These are phyloP conservation scores for Homarus gammarus DNA, from an alignment of 2,888 invertebrate species.

Conservation along the genomic window DNA sequence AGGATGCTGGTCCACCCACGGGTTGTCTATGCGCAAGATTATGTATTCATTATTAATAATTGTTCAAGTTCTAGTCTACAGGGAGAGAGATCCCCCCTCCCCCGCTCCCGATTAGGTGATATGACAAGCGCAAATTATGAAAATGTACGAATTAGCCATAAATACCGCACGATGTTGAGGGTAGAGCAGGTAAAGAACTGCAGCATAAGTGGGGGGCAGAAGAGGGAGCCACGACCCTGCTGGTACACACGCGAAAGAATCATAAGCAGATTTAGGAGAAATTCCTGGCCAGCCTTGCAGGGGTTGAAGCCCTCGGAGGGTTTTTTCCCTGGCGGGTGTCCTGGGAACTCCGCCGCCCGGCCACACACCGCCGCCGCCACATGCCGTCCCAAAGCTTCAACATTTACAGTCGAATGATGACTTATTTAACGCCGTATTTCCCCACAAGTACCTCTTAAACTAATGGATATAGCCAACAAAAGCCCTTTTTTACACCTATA, in stretches of 20 bases:
- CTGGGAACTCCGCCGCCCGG: too few relatives aligned
- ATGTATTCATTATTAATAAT: too few relatives aligned
- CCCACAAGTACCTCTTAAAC: slow-evolving; percentile 65
- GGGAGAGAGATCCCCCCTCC: too few relatives aligned
- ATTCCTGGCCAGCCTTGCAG: background rate
- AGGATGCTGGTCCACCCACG: too few relatives aligned
- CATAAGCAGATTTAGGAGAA: slow-evolving; percentile 14
- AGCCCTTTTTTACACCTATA: slow-evolving; percentile 60
- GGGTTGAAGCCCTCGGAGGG: background rate
- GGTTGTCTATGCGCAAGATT: too few relatives aligned
- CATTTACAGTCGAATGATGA: slow-evolving; percentile 62
- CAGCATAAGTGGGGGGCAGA: background rate
- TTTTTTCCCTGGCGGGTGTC: too few relatives aligned
- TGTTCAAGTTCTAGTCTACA: too few relatives aligned
- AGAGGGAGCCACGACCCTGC: background rate
- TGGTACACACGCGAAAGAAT: slow-evolving; percentile 18
- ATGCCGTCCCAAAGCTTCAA: background rate
- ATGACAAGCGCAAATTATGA: too few relatives aligned
- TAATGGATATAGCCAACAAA: slow-evolving; percentile 73
- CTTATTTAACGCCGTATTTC: slow-evolving; percentile 69
- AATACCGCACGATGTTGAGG: too few relatives aligned
- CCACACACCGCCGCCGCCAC: slow-evolving; percentile 1
- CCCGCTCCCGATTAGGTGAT: too few relatives aligned
- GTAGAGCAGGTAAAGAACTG: too few relatives aligned
- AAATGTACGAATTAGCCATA: too few relatives aligned